phyloP scores from a whole-genome alignment of 2,888 invertebrate genomes.

The Dromius quadrimaculatus region DNA sequence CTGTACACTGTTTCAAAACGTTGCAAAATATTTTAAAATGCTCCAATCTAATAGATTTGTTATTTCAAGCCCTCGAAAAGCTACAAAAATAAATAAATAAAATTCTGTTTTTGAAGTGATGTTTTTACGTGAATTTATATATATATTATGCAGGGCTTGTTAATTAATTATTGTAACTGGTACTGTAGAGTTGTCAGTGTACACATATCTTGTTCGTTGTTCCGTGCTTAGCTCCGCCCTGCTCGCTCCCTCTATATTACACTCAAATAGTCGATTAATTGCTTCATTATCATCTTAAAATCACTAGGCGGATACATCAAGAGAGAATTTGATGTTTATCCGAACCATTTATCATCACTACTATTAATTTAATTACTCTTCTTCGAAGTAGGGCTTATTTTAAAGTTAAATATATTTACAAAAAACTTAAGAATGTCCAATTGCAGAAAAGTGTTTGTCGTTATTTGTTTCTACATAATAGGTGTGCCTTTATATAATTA shows the following conservation, averaged over 20 bases:
- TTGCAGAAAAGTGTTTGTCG: conserved; percentile 45
- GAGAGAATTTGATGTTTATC: not conserved
- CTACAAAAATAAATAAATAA: too few relatives aligned
- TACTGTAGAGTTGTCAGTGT: conserved; percentile 39
- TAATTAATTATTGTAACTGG: conserved; percentile 35
- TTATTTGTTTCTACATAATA: conserved; percentile 57
- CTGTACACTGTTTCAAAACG: too few relatives aligned
- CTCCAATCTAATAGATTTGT: too few relatives aligned
- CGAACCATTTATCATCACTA: conserved; percentile 33
- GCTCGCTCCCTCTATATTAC: conserved; percentile 22
- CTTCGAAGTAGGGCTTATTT: conserved; percentile 45
- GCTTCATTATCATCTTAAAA: conserved; percentile 33
- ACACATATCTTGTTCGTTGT: conserved; percentile 34
- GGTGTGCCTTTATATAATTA: conserved; percentile 64
- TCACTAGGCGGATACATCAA: conserved; percentile 16
- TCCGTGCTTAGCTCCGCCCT: conserved; percentile 32
- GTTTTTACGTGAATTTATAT: not conserved
- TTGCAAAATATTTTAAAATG: too few relatives aligned
- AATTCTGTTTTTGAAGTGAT: conserved; percentile 7
- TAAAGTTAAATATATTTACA: conserved; percentile 48
- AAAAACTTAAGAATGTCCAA: conserved; percentile 41
- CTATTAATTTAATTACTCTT: conserved; percentile 8
- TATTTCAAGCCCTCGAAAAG: too few relatives aligned
- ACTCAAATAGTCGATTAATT: conserved; percentile 7
- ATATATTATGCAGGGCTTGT: conserved; percentile 10